Percentiles rank a stretch among this genome's conserved stretches.
Evolutionary conservation across 2,888 invertebrate species (phyloP).

Genomic region (Lithophane ornitopus): DNA sequence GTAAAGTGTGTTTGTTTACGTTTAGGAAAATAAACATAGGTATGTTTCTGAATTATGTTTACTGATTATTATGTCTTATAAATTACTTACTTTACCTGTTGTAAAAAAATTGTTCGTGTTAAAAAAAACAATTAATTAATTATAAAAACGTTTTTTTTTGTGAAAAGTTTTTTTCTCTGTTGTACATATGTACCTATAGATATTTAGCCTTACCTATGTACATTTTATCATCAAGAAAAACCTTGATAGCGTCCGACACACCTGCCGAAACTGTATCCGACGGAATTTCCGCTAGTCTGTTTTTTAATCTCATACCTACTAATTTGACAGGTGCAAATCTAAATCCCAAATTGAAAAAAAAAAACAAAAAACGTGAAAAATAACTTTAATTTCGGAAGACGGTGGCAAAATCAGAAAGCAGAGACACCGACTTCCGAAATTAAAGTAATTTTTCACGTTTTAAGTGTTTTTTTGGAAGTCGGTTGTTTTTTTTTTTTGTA

Average conservation of each 20-base stretch:
- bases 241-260: neutral
- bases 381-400: no score
- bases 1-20: neutral
- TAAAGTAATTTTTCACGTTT: no score
- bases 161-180: neutral
- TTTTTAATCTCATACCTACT: no score
- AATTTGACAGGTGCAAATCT: no score
- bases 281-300: neutral
- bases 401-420: no score
- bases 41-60: neutral
- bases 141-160: neutral
- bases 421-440: no score
- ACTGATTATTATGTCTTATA: neutral
- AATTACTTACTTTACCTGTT: neutral
- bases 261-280: neutral
- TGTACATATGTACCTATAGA: no score
- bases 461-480: no score
- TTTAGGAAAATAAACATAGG: neutral
- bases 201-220: neutral
- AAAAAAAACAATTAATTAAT: neutral
- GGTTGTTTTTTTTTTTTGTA: no score
- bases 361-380: no score
- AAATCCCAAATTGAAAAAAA: no score
- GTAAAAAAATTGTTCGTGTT: conserved; percentile 11
- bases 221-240: neutral